These are phyloP conservation scores for Cheilosia vernalis DNA, from an alignment of 2,888 invertebrate genomes.

Conservation along the genomic window DNA sequence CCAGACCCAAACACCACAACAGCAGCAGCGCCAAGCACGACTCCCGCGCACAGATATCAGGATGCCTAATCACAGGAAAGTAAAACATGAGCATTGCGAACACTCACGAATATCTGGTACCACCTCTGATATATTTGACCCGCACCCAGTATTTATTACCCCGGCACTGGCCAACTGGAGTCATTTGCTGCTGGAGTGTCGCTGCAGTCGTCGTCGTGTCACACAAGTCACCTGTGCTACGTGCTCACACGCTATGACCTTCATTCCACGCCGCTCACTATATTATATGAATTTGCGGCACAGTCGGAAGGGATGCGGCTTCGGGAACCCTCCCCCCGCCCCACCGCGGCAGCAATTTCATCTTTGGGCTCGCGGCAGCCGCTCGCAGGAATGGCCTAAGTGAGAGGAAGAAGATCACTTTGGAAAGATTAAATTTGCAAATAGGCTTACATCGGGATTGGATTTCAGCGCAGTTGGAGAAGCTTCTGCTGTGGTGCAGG, in stretches of 20 bases:
- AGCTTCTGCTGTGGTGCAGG: constrained; percentile 30
- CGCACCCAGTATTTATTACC: constrained; percentile 73
- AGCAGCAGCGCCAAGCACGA: constrained; percentile 51
- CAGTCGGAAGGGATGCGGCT: constrained; percentile 4
- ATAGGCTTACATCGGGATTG: constrained; percentile 68
- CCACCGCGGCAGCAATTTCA: constrained; percentile 28
- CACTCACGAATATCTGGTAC: constrained; percentile 71
- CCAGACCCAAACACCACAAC: constrained; percentile 32
- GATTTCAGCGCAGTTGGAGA: constrained; percentile 59
- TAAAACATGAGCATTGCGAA: constrained; percentile 64
- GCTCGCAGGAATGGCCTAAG: constrained; percentile 42
- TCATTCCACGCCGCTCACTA: constrained; percentile 55
- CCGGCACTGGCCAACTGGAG: constrained; percentile 69
- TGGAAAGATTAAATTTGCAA: constrained; percentile 72
- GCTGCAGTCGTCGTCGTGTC: constrained; percentile 56
- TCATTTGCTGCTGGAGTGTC: constrained; percentile 53
- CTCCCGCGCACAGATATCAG: constrained; percentile 63
- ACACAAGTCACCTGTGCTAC: constrained; percentile 74
- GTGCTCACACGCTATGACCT: constrained; percentile 74
- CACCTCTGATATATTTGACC: constrained; percentile 75
- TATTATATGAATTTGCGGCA: neutral
- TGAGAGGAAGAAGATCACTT: constrained; percentile 72
- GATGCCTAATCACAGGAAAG: constrained; percentile 60
- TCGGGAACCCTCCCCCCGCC: constrained; percentile 7
- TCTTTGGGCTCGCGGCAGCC: constrained; percentile 6